These are phyloP conservation scores for Calyptomena viridis DNA, from an alignment of 2,113 vertebrate species.

Conservation along the genomic window DNA sequence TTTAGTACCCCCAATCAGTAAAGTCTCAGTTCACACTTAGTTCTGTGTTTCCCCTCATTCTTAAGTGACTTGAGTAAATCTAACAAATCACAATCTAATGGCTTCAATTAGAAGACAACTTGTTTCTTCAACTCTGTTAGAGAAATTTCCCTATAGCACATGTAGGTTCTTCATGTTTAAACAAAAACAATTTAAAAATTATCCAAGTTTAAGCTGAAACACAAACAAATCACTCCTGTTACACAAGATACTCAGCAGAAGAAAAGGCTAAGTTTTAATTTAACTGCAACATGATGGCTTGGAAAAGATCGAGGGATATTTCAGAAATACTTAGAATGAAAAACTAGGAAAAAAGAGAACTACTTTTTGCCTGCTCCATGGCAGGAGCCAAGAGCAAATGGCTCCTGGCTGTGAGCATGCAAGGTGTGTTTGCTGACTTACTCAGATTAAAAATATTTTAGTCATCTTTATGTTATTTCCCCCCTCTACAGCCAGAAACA, in stretches of 20 bases:
- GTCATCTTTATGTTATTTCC: not conserved
- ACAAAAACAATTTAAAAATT: too few species aligned
- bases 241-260: not conserved
- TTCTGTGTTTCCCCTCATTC: too few species aligned
- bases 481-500: not conserved
- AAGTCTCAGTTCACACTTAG: not conserved
- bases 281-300: not conserved
- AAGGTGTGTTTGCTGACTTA: slow-evolving; percentile 11
- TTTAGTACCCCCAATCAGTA: not conserved
- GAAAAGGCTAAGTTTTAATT: not conserved
- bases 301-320: not conserved
- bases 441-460: slow-evolving; percentile 5
- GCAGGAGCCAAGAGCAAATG: not conserved
- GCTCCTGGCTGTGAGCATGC: not conserved
- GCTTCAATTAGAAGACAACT: not conserved
- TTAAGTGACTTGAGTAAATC: not conserved
- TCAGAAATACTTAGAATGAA: not conserved
- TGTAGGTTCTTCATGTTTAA: not conserved
- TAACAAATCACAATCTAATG: not conserved
- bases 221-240: not conserved
- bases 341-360: not conserved
- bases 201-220: not conserved
- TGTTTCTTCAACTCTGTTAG: not conserved
- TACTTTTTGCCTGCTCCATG: not conserved
- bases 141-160: not conserved